Conservation (phyloP, 2,797 vertebrate species). For the Carapus acus region DNA sequence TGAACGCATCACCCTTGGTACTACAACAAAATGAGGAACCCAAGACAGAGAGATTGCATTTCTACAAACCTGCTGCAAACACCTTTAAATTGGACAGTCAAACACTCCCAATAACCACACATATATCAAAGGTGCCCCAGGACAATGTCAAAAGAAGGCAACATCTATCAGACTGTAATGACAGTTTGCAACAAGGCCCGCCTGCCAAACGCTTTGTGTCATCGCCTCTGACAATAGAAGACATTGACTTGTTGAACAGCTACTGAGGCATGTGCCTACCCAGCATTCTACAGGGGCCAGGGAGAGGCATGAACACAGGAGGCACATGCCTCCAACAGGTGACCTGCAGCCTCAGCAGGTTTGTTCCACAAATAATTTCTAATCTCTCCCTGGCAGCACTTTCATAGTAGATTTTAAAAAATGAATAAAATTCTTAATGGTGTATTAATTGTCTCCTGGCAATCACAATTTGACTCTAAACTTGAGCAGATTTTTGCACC, state of each 20-base stretch:
- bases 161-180: slow-evolving; percentile 55
- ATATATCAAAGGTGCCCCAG: slow-evolving; percentile 32
- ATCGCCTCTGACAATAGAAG: slow-evolving; percentile 72
- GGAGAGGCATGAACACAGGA: not conserved
- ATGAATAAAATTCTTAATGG: slow-evolving; percentile 53
- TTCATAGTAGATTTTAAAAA: slow-evolving; percentile 15
- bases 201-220: slow-evolving; percentile 71
- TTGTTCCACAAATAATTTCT: not conserved
- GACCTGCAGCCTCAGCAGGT: not conserved
- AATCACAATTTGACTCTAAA: too few species aligned
- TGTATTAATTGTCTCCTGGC: not conserved
- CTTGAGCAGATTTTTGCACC: too few species aligned
- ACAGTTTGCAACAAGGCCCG: slow-evolving; percentile 42
- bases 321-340: not conserved
- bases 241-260: slow-evolving; percentile 84
- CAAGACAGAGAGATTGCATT: slow-evolving; percentile 76
- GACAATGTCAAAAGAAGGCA: slow-evolving; percentile 71
- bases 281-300: not conserved
- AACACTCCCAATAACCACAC: slow-evolving; percentile 13
- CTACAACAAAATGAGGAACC: slow-evolving; percentile 37
- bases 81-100: slow-evolving; percentile 2
- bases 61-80: slow-evolving; percentile 69
- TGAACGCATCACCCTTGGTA: slow-evolving; percentile 42
- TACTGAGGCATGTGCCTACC: slow-evolving; percentile 71
- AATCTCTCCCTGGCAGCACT: not conserved